Evolutionary conservation across 2,113 vertebrate genomes (phyloP).

Genomic region (Pardalotus punctatus): DNA sequence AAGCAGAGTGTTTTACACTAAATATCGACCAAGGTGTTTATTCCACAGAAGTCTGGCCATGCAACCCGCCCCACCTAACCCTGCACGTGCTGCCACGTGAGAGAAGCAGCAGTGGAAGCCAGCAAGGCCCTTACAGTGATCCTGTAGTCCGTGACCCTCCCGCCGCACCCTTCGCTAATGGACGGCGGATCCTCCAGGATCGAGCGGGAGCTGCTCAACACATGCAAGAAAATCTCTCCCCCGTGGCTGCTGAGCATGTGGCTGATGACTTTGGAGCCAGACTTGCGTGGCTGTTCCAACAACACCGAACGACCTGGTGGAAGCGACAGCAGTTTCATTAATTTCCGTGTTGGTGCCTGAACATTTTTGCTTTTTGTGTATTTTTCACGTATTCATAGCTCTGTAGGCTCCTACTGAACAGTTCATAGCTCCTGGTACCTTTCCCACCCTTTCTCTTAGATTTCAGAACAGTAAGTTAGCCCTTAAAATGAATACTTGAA

Average conservation of each 20-base stretch:
- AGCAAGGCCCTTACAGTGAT: conserved; percentile 84
- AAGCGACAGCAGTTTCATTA: not conserved
- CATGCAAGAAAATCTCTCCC: conserved; percentile 96
- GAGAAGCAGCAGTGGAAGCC: not conserved
- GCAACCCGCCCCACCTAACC: not conserved
- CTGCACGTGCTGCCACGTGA: not conserved
- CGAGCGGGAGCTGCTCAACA: conserved; percentile 94
- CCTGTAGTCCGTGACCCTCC: conserved; percentile 96
- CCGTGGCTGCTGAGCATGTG: conserved; percentile 99
- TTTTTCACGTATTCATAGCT: too few species aligned
- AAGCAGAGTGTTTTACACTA: not conserved
- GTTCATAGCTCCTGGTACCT: too few species aligned
- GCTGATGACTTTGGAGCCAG: conserved; percentile 97
- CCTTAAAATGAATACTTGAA: too few species aligned
- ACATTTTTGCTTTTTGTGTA: too few species aligned
- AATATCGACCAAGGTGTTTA: not conserved
- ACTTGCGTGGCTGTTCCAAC: conserved; percentile 94
- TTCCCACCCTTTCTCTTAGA: too few species aligned
- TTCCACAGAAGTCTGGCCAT: not conserved
- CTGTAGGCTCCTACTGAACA: too few species aligned
- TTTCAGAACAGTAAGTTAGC: too few species aligned
- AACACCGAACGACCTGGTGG: conserved; percentile 91
- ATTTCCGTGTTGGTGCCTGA: too few species aligned
- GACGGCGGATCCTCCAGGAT: conserved; percentile 97
- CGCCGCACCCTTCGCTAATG: conserved; percentile 96